phyloP scores from a whole-genome alignment of 2,797 vertebrate species.

The Calcarius lapponicus region DNA sequence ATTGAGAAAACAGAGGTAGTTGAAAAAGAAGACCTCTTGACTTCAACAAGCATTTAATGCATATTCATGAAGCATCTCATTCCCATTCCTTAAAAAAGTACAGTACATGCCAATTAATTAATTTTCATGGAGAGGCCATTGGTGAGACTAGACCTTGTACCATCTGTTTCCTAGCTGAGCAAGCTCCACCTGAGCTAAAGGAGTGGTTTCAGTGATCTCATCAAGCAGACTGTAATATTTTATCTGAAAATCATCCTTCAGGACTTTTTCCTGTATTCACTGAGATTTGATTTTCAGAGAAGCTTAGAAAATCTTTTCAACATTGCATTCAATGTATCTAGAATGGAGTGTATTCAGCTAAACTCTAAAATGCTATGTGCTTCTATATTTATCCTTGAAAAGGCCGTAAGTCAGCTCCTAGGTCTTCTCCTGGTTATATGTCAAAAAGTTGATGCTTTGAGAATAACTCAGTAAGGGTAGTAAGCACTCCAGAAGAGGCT shows the following conservation, averaged over 20 bases:
- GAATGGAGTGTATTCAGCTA: neutral
- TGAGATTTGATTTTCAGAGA: neutral
- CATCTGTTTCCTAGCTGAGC: constrained; percentile 9
- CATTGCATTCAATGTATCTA: neutral
- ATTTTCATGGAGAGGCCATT: constrained; percentile 49
- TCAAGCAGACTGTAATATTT: constrained; percentile 17
- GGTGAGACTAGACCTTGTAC: constrained; percentile 36
- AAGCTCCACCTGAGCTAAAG: constrained; percentile 4
- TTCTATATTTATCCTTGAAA: neutral
- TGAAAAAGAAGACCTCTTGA: constrained; percentile 26
- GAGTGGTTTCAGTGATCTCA: constrained; percentile 39
- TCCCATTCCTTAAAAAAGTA: constrained; percentile 62
- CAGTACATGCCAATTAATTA: constrained; percentile 65
- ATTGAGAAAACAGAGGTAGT: neutral
- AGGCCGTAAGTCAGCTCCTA: neutral
- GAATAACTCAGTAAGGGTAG: neutral
- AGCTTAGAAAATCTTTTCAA: neutral
- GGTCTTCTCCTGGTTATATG: neutral
- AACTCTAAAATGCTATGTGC: neutral
- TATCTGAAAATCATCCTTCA: constrained; percentile 34
- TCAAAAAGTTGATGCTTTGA: neutral
- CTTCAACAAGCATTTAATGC: constrained; percentile 47
- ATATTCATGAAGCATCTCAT: constrained; percentile 59
- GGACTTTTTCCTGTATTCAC: neutral
- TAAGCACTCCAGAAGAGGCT: neutral